phyloP scores from a whole-genome alignment of 2,888 invertebrate genomes.

The Cheilosia pagana region DNA sequence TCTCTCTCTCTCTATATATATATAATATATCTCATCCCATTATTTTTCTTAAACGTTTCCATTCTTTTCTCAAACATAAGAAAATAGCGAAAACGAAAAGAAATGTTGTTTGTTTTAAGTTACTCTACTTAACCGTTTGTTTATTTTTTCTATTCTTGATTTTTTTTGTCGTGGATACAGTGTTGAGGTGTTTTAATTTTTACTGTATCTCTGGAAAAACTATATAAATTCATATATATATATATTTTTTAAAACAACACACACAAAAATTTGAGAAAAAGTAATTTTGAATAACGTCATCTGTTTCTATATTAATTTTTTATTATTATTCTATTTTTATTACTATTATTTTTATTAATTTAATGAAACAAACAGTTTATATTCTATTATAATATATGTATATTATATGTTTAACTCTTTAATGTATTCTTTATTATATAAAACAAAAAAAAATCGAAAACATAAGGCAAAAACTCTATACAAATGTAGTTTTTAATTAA shows the following conservation, averaged over 20 bases:
- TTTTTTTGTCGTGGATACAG: conserved; percentile 24
- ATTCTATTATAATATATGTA: conserved; percentile 57
- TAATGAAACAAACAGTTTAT: conserved; percentile 56
- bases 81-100: neutral
- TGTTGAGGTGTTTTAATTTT: conserved; percentile 11
- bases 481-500: conserved; percentile 31
- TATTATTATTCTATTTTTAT: conserved; percentile 35
- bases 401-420: conserved; percentile 67
- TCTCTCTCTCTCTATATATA: too few relatives aligned
- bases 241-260: conserved; percentile 50
- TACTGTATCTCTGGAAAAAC: conserved; percentile 12
- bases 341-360: conserved; percentile 57
- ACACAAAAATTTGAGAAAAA: conserved; percentile 60
- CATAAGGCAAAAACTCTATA: conserved; percentile 21
- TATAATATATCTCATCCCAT: conserved; percentile 66
- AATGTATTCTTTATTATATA: conserved; percentile 52
- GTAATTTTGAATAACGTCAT: conserved; percentile 29
- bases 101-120: conserved; percentile 35
- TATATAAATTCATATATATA: conserved; percentile 21
- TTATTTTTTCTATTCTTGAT: conserved; percentile 36
- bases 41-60: conserved; percentile 41
- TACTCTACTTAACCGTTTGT: conserved; percentile 53
- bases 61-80: conserved; percentile 18
- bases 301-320: conserved; percentile 49
- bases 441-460: conserved; percentile 26